These are phyloP conservation scores for Gymnocheta viridis DNA, from an alignment of 2,888 invertebrate genomes.

Conservation along the genomic window DNA sequence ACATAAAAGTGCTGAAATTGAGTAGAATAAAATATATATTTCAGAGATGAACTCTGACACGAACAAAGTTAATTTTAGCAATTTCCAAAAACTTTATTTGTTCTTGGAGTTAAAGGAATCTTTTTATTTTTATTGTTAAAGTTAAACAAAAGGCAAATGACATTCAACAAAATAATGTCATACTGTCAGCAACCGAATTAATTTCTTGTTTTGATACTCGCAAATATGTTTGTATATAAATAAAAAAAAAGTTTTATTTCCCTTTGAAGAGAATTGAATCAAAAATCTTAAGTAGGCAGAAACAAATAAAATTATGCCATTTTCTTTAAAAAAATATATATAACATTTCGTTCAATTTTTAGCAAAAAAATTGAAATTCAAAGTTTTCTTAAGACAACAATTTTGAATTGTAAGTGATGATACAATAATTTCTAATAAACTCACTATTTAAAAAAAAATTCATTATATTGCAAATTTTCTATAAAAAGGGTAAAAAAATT, in stretches of 20 bases:
- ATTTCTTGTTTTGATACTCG: conserved; percentile 3
- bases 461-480: too few relatives aligned
- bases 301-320: too few relatives aligned
- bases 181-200: conserved; percentile 43
- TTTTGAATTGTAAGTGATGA: too few relatives aligned
- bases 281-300: too few relatives aligned
- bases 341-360: too few relatives aligned
- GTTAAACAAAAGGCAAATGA: conserved; percentile 21
- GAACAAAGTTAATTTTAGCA: conserved; percentile 12
- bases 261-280: not conserved
- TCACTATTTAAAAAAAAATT: too few relatives aligned
- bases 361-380: too few relatives aligned
- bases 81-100: conserved; percentile 4
- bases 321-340: too few relatives aligned
- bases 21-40: not conserved
- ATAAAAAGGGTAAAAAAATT: too few relatives aligned
- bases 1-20: not conserved
- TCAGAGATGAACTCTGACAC: not conserved
- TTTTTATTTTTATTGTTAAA: conserved; percentile 8
- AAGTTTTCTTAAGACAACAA: too few relatives aligned
- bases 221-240: not conserved
- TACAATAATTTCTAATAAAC: too few relatives aligned
- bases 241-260: not conserved
- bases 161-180: conserved; percentile 34
- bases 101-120: conserved; percentile 4